Base-by-base conservation (phyloP, 1,140 invertebrate genomes). In the Wiebesia pumilae region DNA sequence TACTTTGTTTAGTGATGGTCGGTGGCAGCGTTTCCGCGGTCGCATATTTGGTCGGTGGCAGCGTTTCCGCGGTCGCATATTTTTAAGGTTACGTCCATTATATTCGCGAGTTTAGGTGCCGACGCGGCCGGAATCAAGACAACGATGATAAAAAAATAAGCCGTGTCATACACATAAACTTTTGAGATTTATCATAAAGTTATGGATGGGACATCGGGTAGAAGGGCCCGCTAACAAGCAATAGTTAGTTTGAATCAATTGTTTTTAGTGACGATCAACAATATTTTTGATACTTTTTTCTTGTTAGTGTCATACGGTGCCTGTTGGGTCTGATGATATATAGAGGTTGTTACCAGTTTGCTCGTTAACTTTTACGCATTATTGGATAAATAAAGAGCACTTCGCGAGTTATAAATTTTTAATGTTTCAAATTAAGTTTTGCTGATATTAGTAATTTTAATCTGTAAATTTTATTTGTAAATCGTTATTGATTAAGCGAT, bases 141-240 rank as follows among this genome's bases (percentile, higher is more conserved):
- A 62, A 10, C 14, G 58, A 0, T 10, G 82, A 33, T 33, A 54
- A 51, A 54, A 58, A 19, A 19, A 79, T 62, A 77, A 84, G 69
- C 33, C 3, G 0, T 71, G 35, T 24, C 16, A 21, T 4, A 9
- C 54, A 27, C 51, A 33, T 65, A 84, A 84, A 78, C 71, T 78
- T 78, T 65, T 30, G 71, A 84, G 83, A 84, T 84, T 84, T 78
- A 84, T 84, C 83, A 84, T 65, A 79, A 84, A 84, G 77, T 78
- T 78, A 47, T 51, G 83, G 62, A 79, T 43, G 58, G 65, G 71
- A n/a, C 47, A 35, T 40, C 21, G 78, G 24, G n/a, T 43, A 27
- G 21, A 33, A 33, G 9, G n/a, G 58, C 1, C 38, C 62, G 43
- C 10, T n/a, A 43, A 24, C 9, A 21, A 21, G 81, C 43, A 30